Evolutionary conservation across 2,888 invertebrate genomes (phyloP).

Genomic region (Eristalis pertinax): DNA sequence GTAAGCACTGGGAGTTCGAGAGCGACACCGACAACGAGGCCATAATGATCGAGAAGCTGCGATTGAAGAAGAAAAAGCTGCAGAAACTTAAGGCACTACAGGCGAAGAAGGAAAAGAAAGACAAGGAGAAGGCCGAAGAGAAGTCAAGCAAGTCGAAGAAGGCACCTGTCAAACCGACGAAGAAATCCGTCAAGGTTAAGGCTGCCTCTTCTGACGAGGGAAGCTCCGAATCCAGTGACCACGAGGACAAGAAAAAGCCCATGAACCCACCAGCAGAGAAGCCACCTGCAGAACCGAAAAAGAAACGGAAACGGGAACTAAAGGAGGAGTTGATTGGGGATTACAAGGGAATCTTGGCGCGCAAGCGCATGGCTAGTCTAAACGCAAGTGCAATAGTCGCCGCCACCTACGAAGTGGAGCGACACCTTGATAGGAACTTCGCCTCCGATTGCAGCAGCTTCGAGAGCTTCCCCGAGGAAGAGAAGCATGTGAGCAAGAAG

Average conservation of each 20-base stretch:
- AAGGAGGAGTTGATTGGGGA: constrained; percentile 84
- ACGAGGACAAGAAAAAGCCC: constrained; percentile 82
- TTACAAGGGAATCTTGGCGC: constrained; percentile 92
- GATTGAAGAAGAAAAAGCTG: constrained; percentile 75
- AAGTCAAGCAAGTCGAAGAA: constrained; percentile 67
- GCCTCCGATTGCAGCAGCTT: constrained; percentile 80
- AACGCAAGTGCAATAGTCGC: constrained; percentile 95
- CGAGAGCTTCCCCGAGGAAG: constrained; percentile 79
- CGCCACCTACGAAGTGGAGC: constrained; percentile 90
- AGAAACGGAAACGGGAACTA: constrained; percentile 80
- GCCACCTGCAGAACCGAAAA: constrained; percentile 76
- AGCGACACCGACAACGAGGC: constrained; percentile 79
- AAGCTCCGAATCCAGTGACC: constrained; percentile 81
- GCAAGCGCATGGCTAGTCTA: constrained; percentile 94
- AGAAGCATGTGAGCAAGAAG: constrained; percentile 78
- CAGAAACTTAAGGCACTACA: constrained; percentile 75
- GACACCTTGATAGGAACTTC: constrained; percentile 80
- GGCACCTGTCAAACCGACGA: constrained; percentile 65
- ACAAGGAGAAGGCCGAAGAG: constrained; percentile 71
- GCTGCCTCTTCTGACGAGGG: constrained; percentile 73
- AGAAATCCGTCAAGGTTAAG: constrained; percentile 74
- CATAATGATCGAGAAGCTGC: constrained; percentile 75
- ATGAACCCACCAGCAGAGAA: constrained; percentile 80
- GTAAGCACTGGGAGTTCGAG: constrained; percentile 93
- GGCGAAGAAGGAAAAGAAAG: constrained; percentile 75